Conservation (phyloP, 2,888 invertebrate species). For the Prosopocoilus inquinatus region DNA sequence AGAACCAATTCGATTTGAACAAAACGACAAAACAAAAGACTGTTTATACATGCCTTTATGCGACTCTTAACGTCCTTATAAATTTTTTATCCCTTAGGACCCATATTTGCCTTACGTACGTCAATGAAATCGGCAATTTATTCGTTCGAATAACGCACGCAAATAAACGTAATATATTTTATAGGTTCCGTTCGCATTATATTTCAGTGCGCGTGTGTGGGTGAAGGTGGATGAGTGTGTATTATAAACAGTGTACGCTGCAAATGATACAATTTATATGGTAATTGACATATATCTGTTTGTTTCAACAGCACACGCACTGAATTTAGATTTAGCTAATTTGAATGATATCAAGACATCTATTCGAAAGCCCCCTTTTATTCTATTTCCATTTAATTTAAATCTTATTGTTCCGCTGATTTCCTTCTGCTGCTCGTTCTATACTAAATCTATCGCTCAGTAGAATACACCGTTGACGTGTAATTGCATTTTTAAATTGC, state of each 20-base stretch:
- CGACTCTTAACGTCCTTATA: too few relatives aligned
- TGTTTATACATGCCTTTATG: too few relatives aligned
- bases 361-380: not conserved
- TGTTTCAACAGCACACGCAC: conserved; percentile 20
- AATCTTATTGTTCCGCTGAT: not conserved
- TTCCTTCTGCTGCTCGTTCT: too few relatives aligned
- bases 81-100: too few relatives aligned
- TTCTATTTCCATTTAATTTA: conserved; percentile 13
- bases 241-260: conserved; percentile 1
- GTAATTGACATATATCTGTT: conserved; percentile 24
- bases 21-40: too few relatives aligned
- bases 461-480: too few relatives aligned
- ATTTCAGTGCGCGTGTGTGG: not conserved
- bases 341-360: conserved; percentile 20
- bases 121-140: too few relatives aligned
- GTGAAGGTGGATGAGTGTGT: not conserved
- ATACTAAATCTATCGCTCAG: too few relatives aligned
- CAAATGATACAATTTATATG: conserved; percentile 29
- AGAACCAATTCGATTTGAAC: too few relatives aligned
- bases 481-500: too few relatives aligned
- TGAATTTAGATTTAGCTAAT: conserved; percentile 26
- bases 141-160: too few relatives aligned
- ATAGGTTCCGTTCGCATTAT: not conserved
- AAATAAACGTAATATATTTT: not conserved
- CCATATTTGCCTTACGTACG: too few relatives aligned